Percentiles rank a stretch among this genome's conserved stretches.
phyloP scores from a whole-genome alignment of 2,797 vertebrate species.

The Anisognathus igniventris region DNA sequence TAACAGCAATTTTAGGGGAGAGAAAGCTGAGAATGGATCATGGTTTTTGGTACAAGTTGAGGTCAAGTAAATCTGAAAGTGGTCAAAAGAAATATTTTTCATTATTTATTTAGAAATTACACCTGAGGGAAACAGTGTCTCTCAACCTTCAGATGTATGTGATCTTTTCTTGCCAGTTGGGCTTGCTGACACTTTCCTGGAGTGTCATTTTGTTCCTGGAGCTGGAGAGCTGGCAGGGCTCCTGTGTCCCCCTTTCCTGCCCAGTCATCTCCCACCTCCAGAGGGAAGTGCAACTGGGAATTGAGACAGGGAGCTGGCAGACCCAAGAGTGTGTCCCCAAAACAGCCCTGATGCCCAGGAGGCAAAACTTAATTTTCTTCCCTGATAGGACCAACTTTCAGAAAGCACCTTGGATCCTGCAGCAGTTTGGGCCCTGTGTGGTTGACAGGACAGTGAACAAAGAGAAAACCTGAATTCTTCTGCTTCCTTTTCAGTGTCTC shows the following conservation, averaged over 20 bases:
- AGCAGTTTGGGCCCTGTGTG: neutral
- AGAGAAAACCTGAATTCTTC: neutral
- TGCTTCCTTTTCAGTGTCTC: neutral
- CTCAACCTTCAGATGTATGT: neutral
- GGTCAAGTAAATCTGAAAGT: neutral
- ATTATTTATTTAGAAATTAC: neutral
- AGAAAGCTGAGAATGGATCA: neutral
- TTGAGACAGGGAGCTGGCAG: accelerated
- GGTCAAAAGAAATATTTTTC: neutral
- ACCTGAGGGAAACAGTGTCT: neutral
- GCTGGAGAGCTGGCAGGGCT: neutral
- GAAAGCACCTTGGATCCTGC: neutral
- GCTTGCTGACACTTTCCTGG: neutral
- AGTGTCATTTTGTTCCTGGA: neutral
- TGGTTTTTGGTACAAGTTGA: neutral
- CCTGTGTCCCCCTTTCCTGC: neutral
- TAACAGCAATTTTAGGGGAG: neutral
- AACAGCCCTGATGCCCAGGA: neutral
- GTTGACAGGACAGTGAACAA: neutral
- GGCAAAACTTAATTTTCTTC: neutral
- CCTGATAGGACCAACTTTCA: neutral
- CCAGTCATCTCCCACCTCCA: neutral
- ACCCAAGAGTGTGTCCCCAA: neutral
- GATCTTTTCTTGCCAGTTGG: neutral
- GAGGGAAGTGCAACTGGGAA: neutral